Evolutionary conservation across 2,888 invertebrate genomes (phyloP).

Genomic region (Phortica okadai): DNA sequence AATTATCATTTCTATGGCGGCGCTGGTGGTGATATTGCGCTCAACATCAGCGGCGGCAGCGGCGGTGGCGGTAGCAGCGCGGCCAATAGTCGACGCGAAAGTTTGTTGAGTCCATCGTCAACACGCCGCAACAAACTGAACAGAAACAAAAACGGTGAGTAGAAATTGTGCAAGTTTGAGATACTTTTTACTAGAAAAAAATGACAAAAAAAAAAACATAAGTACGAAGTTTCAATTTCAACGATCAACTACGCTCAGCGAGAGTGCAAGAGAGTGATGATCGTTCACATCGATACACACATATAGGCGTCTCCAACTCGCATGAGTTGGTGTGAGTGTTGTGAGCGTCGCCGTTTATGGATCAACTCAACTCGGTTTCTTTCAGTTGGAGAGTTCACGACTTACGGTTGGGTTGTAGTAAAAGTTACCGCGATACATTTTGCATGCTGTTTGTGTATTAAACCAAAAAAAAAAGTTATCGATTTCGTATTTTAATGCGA

Average conservation of each 20-base stretch:
- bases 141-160: conserved; percentile 85
- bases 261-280: conserved; percentile 8
- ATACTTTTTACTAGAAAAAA: neutral
- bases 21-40: conserved; percentile 54
- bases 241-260: neutral
- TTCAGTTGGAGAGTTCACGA: conserved; percentile 22
- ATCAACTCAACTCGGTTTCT: conserved; percentile 8
- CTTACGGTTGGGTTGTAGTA: neutral
- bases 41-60: conserved; percentile 12
- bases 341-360: conserved; percentile 2
- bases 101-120: conserved; percentile 85
- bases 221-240: conserved; percentile 15
- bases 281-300: conserved; percentile 27
- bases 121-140: conserved; percentile 87
- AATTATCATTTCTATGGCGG: conserved; percentile 62
- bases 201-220: neutral
- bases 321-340: neutral
- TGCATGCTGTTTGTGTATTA: conserved; percentile 4
- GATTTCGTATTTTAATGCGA: conserved; percentile 56
- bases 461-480: conserved; percentile 58
- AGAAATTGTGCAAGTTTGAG: neutral
- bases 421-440: conserved; percentile 11
- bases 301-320: neutral
- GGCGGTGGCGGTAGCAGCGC: conserved; percentile 51
- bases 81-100: conserved; percentile 77